phyloP scores from a whole-genome alignment of 2,797 vertebrate species.

The Enteromius argenteus region DNA sequence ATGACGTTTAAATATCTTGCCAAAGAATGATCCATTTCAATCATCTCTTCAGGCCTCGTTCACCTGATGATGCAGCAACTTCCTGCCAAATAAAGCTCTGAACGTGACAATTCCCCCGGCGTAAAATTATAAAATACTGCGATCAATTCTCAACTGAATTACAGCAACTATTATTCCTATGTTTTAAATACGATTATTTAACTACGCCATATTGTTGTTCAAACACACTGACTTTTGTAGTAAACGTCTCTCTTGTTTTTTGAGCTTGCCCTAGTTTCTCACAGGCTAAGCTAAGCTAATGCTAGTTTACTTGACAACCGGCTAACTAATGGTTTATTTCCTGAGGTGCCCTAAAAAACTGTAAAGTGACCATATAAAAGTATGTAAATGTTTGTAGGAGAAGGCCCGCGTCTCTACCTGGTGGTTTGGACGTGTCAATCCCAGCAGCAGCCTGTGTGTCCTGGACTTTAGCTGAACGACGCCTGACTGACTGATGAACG shows the following conservation, averaged over 20 bases:
- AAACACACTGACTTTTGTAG: neutral
- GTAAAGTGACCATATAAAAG: neutral
- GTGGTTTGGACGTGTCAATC: constrained; percentile 69
- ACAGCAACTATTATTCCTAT: neutral
- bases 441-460: constrained; percentile 66
- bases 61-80: constrained; percentile 45
- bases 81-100: constrained; percentile 45
- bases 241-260: neutral
- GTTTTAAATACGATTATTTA: neutral
- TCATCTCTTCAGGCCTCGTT: neutral
- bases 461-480: constrained; percentile 44
- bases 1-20: constrained; percentile 30
- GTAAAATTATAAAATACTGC: neutral
- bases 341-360: neutral
- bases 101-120: constrained; percentile 16
- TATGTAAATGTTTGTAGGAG: neutral
- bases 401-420: constrained; percentile 68
- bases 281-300: constrained; percentile 59
- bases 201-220: neutral
- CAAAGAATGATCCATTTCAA: constrained; percentile 48
- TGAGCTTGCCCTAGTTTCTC: constrained; percentile 52
- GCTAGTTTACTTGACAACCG: constrained; percentile 43
- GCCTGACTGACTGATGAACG: constrained; percentile 45
- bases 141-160: neutral
- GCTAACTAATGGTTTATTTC: neutral